Evolutionary conservation across 2,888 invertebrate species (phyloP), one percentile per base, ranked within the genome.

Genomic region (Eugnorisma glareosa): DNA sequence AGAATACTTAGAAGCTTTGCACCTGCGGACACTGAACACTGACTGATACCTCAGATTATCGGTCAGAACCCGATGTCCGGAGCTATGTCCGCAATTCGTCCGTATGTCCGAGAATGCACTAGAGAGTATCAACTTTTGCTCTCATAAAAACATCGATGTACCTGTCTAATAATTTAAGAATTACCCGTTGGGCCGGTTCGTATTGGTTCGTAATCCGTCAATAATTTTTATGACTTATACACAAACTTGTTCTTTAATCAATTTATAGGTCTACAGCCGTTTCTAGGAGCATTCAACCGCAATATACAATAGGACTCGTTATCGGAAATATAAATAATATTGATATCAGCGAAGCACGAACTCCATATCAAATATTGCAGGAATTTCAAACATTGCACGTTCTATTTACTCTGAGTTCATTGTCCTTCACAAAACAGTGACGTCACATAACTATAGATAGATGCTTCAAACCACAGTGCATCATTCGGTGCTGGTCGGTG

Each of bases 401-500:
- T n/a, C 40, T 40, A 63, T 63, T 79, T 45, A 45, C 31, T n/a
- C 31, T 7, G 64, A 59, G 43, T 64, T 59, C 81, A 68, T 57
- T 57, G 74, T 74, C 67, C 40, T 43, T 7, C 28, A 35, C 57
- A 57, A 43, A 74, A 48, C 57, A 11, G 64, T 67, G 69, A 75
- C 59, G 59, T 54, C 48, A 61, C 31, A 66, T 48, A 45, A 35
- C 35, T 54, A 48, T 59, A 61, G 28, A 35, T n/a, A 61, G 35
- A 35, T 24, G 57, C 7, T 43, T 6, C 10, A 43, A 64, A 66
- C 69, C 35, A 54, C 54, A 82, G 73, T 43, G 67, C 67, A 82
- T 57, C 69, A 70, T 48, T 72, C 54, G 28, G 68, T 73, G 45
- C 54, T 70, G 40, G 73, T 72, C 54, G 28, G 68, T 73, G 45